Conservation (phyloP, 2,888 invertebrate species). For the Ferdinandea cuprea region DNA sequence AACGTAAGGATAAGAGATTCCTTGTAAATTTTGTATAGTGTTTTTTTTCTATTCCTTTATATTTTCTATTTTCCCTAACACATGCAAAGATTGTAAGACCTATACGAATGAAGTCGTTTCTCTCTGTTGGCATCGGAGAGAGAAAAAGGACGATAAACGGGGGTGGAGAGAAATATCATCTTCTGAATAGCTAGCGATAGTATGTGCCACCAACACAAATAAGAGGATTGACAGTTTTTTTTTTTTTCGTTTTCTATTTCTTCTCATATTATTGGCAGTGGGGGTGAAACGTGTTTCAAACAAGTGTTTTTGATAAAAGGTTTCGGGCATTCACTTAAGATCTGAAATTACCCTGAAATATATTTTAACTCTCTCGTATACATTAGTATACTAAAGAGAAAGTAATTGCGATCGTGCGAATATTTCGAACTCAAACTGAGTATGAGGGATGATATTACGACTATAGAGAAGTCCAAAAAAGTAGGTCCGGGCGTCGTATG, state of each 20-base stretch:
- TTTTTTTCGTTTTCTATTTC: slow-evolving; percentile 19
- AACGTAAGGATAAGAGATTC: slow-evolving; percentile 66
- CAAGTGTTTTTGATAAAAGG: slow-evolving; percentile 73
- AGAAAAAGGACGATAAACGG: slow-evolving; percentile 56
- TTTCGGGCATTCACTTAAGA: slow-evolving; percentile 38
- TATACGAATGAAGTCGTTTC: slow-evolving; percentile 35
- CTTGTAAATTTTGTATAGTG: slow-evolving; percentile 24
- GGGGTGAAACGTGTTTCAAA: slow-evolving; percentile 68
- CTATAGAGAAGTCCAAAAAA: too few relatives aligned
- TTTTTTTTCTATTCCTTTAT: slow-evolving; percentile 23
- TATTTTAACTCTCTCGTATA: too few relatives aligned
- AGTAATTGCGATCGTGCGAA: too few relatives aligned
- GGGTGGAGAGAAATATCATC: slow-evolving; percentile 53
- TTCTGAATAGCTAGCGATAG: slow-evolving; percentile 51
- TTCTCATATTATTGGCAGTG: slow-evolving; percentile 16
- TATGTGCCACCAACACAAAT: slow-evolving; percentile 57
- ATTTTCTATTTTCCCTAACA: slow-evolving; percentile 40
- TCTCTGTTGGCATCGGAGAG: slow-evolving; percentile 31
- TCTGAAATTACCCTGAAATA: slow-evolving; percentile 19
- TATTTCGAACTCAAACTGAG: too few relatives aligned
- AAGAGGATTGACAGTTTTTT: slow-evolving; percentile 47
- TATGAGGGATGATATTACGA: too few relatives aligned
- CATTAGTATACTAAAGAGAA: too few relatives aligned
- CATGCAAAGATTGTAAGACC: slow-evolving; percentile 30
- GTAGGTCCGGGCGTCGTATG: too few relatives aligned